phyloP scores from a whole-genome alignment of 2,113 vertebrate genomes.

The Eulemur rufifrons region DNA sequence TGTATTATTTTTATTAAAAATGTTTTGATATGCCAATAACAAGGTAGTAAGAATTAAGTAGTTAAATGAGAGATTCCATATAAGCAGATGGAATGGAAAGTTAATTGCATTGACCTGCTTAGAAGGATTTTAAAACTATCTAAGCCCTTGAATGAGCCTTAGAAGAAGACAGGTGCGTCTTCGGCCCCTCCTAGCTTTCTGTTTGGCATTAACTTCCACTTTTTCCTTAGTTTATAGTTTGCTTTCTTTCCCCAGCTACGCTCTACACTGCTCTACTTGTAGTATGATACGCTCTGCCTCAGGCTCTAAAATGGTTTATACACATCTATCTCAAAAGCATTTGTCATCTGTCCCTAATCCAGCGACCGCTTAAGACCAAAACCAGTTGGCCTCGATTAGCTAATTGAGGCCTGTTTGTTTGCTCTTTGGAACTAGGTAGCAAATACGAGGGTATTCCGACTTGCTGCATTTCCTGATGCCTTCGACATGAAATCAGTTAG shows the following conservation, averaged over 20 bases:
- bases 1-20: background rate
- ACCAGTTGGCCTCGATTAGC: conserved; percentile 79
- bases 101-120: background rate
- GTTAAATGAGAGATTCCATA: background rate
- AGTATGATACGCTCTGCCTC: conserved; percentile 75
- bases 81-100: conserved; percentile 22
- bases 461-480: conserved; percentile 79
- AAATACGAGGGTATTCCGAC: conserved; percentile 79
- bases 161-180: conserved; percentile 52
- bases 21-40: background rate
- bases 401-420: conserved; percentile 80
- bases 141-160: background rate
- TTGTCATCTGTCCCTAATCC: conserved; percentile 77
- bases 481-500: conserved; percentile 79
- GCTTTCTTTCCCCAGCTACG: conserved; percentile 49
- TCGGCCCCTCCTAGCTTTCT: conserved; percentile 58
- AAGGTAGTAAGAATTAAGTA: background rate
- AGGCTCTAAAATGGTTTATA: conserved; percentile 70
- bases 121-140: background rate
- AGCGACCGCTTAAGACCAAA: conserved; percentile 60
- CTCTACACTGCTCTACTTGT: conserved; percentile 29
- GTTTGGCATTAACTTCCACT: conserved; percentile 49
- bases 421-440: conserved; percentile 81
- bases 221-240: conserved; percentile 62
- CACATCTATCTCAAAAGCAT: conserved; percentile 78